Percentiles rank a stretch among this genome's conserved stretches.
Evolutionary conservation across 2,113 vertebrate genomes (phyloP).

Genomic region (Gymnarchus niloticus): DNA sequence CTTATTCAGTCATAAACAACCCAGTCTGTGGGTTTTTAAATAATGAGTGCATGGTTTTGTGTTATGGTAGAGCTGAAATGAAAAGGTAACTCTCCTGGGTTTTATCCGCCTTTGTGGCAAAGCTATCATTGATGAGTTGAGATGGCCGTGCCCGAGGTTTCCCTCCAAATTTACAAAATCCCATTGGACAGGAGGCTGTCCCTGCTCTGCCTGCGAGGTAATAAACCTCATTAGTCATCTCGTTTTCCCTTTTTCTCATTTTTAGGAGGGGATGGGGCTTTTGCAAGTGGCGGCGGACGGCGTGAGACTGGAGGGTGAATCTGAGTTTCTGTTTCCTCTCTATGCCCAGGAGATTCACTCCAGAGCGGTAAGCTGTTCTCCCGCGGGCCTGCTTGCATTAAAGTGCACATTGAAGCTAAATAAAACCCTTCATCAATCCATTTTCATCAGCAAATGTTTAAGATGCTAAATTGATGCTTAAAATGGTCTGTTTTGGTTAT

Average conservation of each 20-base stretch:
- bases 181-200: too few species aligned
- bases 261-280: conserved; percentile 87
- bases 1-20: too few species aligned
- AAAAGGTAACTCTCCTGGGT: neutral
- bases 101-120: too few species aligned
- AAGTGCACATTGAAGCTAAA: neutral
- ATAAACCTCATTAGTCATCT: neutral
- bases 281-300: conserved; percentile 78
- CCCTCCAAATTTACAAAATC: neutral
- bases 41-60: neutral
- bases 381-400: neutral
- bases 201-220: too few species aligned
- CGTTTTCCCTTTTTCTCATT: neutral
- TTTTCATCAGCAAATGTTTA: neutral
- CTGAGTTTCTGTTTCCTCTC: conserved; percentile 86
- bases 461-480: neutral
- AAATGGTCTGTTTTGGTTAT: neutral
- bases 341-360: conserved; percentile 91
- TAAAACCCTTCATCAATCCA: neutral
- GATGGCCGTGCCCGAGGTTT: neutral
- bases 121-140: too few species aligned
- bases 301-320: conserved; percentile 87
- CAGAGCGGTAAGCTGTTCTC: conserved; percentile 71
- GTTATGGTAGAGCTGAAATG: neutral
- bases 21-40: neutral